These are phyloP conservation scores for Camelus dromedarius DNA, from an alignment of 2,113 vertebrate species.

Conservation along the genomic window DNA sequence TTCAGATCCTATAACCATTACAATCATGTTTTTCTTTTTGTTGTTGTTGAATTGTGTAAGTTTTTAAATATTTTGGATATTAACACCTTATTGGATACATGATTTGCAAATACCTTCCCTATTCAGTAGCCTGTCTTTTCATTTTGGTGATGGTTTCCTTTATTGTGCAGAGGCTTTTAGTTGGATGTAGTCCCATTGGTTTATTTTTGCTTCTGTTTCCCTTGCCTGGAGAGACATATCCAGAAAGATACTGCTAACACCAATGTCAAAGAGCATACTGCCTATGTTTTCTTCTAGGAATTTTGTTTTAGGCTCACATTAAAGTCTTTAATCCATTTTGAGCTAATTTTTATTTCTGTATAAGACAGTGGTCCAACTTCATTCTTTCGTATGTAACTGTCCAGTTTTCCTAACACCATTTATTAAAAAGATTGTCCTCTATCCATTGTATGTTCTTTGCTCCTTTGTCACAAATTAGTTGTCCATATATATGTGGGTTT, in stretches of 20 bases:
- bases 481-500: background rate
- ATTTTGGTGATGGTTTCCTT: background rate
- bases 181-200: background rate
- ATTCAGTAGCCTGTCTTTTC: background rate
- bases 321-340: background rate
- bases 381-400: background rate
- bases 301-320: background rate
- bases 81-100: background rate
- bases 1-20: background rate
- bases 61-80: background rate
- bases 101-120: background rate
- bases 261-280: background rate
- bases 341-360: background rate
- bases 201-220: background rate
- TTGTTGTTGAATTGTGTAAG: background rate
- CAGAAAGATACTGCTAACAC: background rate
- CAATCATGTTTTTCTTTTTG: background rate
- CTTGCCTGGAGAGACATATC: background rate
- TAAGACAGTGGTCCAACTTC: background rate
- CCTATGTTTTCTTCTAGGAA: background rate
- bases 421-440: background rate
- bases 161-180: background rate
- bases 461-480: background rate
- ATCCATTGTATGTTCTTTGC: background rate
- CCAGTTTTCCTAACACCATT: background rate